phyloP scores from a whole-genome alignment of 1,140 invertebrate species.

The Goniozus legneri region DNA sequence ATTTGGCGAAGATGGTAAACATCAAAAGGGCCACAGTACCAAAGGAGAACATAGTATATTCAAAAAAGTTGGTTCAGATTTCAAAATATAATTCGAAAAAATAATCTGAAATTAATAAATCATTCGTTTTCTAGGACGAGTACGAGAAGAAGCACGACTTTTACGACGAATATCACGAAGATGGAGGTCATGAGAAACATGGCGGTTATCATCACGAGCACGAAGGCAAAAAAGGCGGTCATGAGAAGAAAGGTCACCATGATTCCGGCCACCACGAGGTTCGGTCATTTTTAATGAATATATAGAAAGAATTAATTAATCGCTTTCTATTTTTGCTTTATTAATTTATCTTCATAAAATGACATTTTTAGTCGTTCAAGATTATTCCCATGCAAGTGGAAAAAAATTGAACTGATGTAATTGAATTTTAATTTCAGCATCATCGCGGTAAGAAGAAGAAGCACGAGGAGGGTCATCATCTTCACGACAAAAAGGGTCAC shows the following conservation, averaged over 20 bases:
- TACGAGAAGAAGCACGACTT: slow-evolving; percentile 72
- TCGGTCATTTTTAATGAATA: no score
- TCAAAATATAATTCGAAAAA: no score
- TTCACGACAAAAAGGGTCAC: slow-evolving; percentile 58
- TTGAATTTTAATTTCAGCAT: slow-evolving; percentile 27
- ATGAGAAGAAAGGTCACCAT: slow-evolving; percentile 48
- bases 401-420: no score
- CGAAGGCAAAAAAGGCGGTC: slow-evolving; percentile 53
- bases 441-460: slow-evolving; percentile 59
- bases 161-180: slow-evolving; percentile 68
- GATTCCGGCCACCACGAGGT: slow-evolving; percentile 54
- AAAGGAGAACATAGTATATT: slow-evolving; percentile 70
- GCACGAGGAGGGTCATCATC: slow-evolving; percentile 56
- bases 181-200: slow-evolving; percentile 62
- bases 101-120: no score
- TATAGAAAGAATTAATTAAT: no score
- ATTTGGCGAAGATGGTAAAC: slow-evolving; percentile 62
- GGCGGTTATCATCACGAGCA: slow-evolving; percentile 60
- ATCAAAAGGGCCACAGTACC: slow-evolving; percentile 68
- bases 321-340: no score
- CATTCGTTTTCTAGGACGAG: slow-evolving; percentile 53
- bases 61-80: slow-evolving; percentile 57
- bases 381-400: neutral
- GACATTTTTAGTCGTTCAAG: no score
- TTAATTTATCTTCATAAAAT: no score